Evolutionary conservation across 2,888 invertebrate species (phyloP), one percentile per base, ranked within the genome.

Genomic region (Lamellibrachia satsuma): DNA sequence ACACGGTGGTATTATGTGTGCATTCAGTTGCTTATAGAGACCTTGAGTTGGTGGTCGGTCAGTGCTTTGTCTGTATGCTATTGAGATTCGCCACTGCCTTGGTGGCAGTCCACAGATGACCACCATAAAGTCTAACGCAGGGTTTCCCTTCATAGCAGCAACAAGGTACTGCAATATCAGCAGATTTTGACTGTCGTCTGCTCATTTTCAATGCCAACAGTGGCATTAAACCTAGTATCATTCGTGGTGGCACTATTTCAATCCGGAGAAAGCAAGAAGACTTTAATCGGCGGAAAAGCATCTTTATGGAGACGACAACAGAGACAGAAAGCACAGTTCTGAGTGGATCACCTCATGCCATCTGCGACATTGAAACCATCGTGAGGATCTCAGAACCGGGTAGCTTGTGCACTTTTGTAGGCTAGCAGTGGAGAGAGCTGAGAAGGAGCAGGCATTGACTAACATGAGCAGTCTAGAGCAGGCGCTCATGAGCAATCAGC

Each of bases 391-490:
- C 22, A 75, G 75, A 75, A 75, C 22, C 75, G 75, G 22, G 22
- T 75, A 75, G 75, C 75, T 75, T 75, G 75, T 75, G 75, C 22
- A 75, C 75, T 75, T 60, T 75, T 75, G 75, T 75, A 75, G 75
- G 75, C 75, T 75, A 75, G 75, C 75, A 11, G 75, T n/a, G n/a
- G 75, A 75, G 75, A 22, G 75, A 75, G 75, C 75, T 22, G 75
- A 75, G 22, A 75, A 75, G 75, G 75, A 75, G 75, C 75, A 75
- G 75, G 75, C 75, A 75, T 3, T 75, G 75, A 75, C 15, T 22
- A 75, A 75, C 75, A 75, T 75, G 75, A 75, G 75, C 75, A 75
- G 75, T n/a, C n/a, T 75, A 22, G 75, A 75, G 75, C 75, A 75
- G 75, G 75, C 75, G 75, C 75, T 75, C 75, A 11, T 75, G 75